These are phyloP conservation scores for Drosophila mercatorum DNA, from an alignment of 2,888 invertebrate species.

Conservation along the genomic window DNA sequence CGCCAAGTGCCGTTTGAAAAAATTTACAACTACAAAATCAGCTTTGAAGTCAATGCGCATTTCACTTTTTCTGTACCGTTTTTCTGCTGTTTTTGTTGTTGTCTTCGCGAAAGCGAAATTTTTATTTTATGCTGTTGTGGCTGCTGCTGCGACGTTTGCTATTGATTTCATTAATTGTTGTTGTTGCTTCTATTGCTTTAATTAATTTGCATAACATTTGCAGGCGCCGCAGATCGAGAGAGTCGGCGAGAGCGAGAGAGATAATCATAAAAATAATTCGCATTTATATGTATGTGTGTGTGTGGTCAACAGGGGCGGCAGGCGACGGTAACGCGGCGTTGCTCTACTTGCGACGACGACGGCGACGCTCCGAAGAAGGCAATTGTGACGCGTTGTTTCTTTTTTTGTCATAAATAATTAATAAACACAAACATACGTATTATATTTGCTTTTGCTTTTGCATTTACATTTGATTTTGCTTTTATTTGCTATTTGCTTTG, in stretches of 20 bases:
- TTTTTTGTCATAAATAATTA: slow-evolving; percentile 42
- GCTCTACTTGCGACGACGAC: slow-evolving; percentile 49
- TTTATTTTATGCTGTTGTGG: slow-evolving; percentile 48
- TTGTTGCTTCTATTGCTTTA: slow-evolving; percentile 43
- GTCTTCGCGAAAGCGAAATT: slow-evolving; percentile 71
- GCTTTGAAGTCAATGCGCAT: slow-evolving; percentile 71
- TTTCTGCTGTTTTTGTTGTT: slow-evolving; percentile 24
- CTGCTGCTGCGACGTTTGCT: slow-evolving; percentile 16
- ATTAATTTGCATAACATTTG: slow-evolving; percentile 73
- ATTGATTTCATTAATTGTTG: slow-evolving; percentile 52
- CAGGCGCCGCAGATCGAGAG: slow-evolving; percentile 35
- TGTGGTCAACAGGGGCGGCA: slow-evolving; percentile 42
- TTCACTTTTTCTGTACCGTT: slow-evolving; percentile 68
- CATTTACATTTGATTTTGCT: slow-evolving; percentile 28
- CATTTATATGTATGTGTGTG: slow-evolving; percentile 15
- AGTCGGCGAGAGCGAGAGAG: slow-evolving; percentile 34
- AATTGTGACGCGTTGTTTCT: slow-evolving; percentile 41
- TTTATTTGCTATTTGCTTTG: slow-evolving; percentile 31
- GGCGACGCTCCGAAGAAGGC: slow-evolving; percentile 32
- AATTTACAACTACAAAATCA: slow-evolving; percentile 45
- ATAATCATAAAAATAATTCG: slow-evolving; percentile 51
- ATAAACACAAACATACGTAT: slow-evolving; percentile 51
- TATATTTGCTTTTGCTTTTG: slow-evolving; percentile 33
- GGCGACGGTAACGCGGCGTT: slow-evolving; percentile 36
- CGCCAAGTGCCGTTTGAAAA: slow-evolving; percentile 72